phyloP scores from a whole-genome alignment of 2,797 vertebrate genomes.

The Siniperca obscura region DNA sequence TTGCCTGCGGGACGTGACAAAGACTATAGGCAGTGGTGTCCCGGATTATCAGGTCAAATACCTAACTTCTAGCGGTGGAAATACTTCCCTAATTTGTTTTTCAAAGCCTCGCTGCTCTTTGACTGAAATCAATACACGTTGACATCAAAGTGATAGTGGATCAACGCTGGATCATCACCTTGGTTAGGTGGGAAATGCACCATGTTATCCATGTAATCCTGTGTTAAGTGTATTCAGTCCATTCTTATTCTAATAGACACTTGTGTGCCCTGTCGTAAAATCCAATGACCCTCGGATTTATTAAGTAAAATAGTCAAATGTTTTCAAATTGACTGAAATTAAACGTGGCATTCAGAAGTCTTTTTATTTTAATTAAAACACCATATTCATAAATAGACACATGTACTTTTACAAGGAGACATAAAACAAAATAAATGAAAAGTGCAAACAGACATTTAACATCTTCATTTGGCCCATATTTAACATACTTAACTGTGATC shows the following conservation, averaged over 20 bases:
- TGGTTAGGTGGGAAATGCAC: conserved; percentile 65
- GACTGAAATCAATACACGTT: conserved; percentile 71
- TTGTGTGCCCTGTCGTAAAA: conserved; percentile 23
- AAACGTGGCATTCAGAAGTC: background rate
- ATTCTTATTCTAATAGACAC: conserved; percentile 67
- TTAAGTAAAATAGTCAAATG: background rate
- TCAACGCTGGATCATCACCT: conserved; percentile 73
- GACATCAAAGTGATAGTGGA: conserved; percentile 80
- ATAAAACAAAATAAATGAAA: conserved; percentile 17
- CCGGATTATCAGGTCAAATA: conserved; percentile 79
- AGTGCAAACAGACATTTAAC: conserved; percentile 67
- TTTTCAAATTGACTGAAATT: background rate
- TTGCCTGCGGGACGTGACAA: conserved; percentile 54
- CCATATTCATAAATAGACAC: conserved; percentile 74
- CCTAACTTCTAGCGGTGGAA: conserved; percentile 71
- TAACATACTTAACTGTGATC: background rate
- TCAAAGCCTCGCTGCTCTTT: conserved; percentile 83
- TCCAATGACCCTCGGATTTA: background rate
- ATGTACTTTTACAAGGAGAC: conserved; percentile 26
- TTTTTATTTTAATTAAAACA: conserved; percentile 49
- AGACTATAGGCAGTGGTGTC: conserved; percentile 50
- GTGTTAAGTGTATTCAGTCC: conserved; percentile 66
- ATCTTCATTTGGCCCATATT: background rate
- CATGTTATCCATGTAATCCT: conserved; percentile 81
- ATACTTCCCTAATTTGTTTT: conserved; percentile 78